A percentile compares a stretch with the other conserved stretches of the same genome.
Conservation (phyloP, 2,888 invertebrate species). For the Caenorhabditis sinica region DNA sequence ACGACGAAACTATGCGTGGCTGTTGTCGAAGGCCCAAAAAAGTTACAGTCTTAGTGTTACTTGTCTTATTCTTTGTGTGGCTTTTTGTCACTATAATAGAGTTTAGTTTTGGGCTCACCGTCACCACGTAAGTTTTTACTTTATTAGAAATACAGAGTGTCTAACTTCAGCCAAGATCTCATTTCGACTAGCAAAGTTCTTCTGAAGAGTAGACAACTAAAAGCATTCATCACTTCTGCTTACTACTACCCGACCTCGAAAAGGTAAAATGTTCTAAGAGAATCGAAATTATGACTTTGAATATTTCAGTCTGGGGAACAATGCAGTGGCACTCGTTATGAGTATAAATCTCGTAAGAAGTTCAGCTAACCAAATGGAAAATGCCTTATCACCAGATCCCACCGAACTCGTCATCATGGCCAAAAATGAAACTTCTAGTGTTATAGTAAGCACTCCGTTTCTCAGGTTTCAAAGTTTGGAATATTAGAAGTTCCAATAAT, state of each 20-base stretch:
- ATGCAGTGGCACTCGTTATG: constrained; percentile 59
- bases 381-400: constrained; percentile 28
- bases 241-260: constrained; percentile 59
- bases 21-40: constrained; percentile 44
- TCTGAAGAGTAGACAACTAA: constrained; percentile 8
- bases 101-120: constrained; percentile 21
- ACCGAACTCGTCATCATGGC: constrained; percentile 51
- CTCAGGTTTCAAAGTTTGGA: neutral
- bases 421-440: constrained; percentile 34
- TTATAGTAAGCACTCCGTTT: constrained; percentile 52
- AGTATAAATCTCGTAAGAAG: constrained; percentile 43
- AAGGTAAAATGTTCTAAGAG: constrained; percentile 11
- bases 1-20: constrained; percentile 16
- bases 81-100: constrained; percentile 40
- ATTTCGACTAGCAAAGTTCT: neutral
- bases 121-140: constrained; percentile 9
- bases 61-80: constrained; percentile 40
- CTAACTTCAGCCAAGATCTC: constrained; percentile 6
- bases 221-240: constrained; percentile 61
- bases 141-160: neutral
- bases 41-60: constrained; percentile 16
- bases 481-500: neutral
- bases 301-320: constrained; percentile 52
- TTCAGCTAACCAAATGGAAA: constrained; percentile 29
- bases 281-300: neutral